Evolutionary conservation across 2,113 vertebrate species (phyloP), one percentile per base, ranked within the genome.

Genomic region (Phaethon lepturus): DNA sequence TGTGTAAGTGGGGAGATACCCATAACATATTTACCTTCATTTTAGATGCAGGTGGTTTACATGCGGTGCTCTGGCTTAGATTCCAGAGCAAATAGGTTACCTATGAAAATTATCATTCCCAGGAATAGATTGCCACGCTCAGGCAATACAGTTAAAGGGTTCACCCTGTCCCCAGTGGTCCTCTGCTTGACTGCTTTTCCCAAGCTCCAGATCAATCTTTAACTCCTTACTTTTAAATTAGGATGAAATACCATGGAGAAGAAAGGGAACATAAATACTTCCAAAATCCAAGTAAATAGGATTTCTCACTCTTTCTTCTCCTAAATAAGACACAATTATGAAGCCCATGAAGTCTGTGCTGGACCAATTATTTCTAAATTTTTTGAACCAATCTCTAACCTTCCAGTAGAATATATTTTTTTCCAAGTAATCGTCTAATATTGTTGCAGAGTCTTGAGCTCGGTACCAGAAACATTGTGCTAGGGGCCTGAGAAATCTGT

Each of bases 181-280:
- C 82, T 88, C 81, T 97, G 97, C 95, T 95, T 96, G 84, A 94
- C 86, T 94, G 96, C 93, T 91, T 97, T 97, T 97, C 94, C 94
- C 96, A 96, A 95, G 94, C 86, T 89, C 47, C 52, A 81, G 60
- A 95, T 97, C 92, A 97, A 96, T 97, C 72, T 93, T 97, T 97
- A 97, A 97, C 96, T 94, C 88, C 69, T 84, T 53, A 38, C 63
- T 95, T 95, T 78, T 76, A 82, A 86, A 82, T 79, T 75, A 82
- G 63, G 33, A 24, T 88, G 45, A 95, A 94, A 71, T 73, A 62
- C 15, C 14, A 11, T 35, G 53, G 45, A 76, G 71, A 91, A 93
- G 58, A 76, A 96, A 94, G 25, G 29, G 28, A 91, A 55, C 42
- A 58, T 44, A 74, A 83, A 74, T 47, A 29, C 35, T 75, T 87